These are phyloP conservation scores for Heliconius melpomene DNA, from an alignment of 1,140 invertebrate genomes.

Conservation along the genomic window DNA sequence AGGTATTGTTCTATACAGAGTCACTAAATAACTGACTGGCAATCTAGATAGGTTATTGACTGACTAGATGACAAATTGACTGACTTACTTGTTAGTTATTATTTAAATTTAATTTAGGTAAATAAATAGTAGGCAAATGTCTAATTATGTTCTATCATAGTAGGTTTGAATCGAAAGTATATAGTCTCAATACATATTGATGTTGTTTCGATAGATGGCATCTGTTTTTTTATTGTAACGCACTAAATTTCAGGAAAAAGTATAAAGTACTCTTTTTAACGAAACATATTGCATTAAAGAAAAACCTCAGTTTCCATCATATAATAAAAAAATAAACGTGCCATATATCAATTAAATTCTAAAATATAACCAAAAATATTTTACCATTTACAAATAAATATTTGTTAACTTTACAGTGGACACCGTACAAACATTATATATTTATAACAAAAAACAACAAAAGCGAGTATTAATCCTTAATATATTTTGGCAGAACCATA, in stretches of 20 bases:
- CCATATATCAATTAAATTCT: background rate
- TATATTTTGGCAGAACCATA: conserved; percentile 44
- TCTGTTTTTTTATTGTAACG: no score
- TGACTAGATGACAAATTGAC: background rate
- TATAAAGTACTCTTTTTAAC: no score
- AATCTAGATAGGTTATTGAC: background rate
- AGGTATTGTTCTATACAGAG: background rate
- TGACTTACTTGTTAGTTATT: background rate
- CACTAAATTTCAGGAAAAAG: no score
- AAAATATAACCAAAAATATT: background rate
- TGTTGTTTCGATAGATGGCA: no score
- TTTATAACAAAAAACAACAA: conserved; percentile 26
- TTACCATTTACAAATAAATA: background rate
- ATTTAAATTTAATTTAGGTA: no score
- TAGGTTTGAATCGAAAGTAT: no score
- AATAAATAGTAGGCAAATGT: no score
- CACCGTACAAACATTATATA: background rate
- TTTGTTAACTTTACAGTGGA: background rate
- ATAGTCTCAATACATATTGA: no score
- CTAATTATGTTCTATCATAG: no score
- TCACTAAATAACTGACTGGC: background rate
- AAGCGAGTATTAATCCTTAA: conserved; percentile 38
- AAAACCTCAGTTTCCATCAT: no score
- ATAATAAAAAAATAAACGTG: no score
- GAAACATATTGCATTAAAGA: no score